A percentile compares a stretch with the other conserved stretches of the same genome.
Evolutionary conservation across 2,888 invertebrate genomes (phyloP).

Genomic region (Andrena bucephala): DNA sequence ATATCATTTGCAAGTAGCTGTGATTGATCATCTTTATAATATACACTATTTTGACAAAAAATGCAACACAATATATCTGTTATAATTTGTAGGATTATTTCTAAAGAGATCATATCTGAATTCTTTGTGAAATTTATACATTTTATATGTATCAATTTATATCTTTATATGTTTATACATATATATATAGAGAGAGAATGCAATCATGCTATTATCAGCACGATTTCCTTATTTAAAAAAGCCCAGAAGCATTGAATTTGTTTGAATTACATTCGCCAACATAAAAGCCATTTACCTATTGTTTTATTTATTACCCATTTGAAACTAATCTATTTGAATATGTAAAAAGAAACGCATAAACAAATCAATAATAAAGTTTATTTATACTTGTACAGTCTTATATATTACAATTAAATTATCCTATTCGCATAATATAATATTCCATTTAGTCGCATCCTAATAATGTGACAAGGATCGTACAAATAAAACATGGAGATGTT

Average conservation of each 20-base stretch:
- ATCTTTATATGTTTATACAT: slow-evolving; percentile 45
- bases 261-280: slow-evolving; percentile 36
- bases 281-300: slow-evolving; percentile 20
- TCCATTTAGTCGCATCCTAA: not conserved
- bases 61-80: slow-evolving; percentile 29
- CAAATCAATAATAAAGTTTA: slow-evolving; percentile 38
- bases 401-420: slow-evolving; percentile 5
- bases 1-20: slow-evolving; percentile 47
- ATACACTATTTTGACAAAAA: slow-evolving; percentile 29
- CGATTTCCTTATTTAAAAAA: slow-evolving; percentile 22
- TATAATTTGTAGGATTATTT: slow-evolving; percentile 23
- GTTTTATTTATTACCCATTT: slow-evolving; percentile 49
- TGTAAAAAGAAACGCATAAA: slow-evolving; percentile 36
- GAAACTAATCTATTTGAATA: slow-evolving; percentile 32
- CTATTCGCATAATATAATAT: not conserved
- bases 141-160: slow-evolving; percentile 51
- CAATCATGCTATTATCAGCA: slow-evolving; percentile 23
- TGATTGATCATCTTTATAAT: slow-evolving; percentile 55
- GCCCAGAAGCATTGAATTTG: slow-evolving; percentile 19
- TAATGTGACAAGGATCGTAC: not conserved
- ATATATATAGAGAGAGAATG: slow-evolving; percentile 16
- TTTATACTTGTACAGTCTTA: slow-evolving; percentile 20
- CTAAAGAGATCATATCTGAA: slow-evolving; percentile 7
- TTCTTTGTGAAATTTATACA: slow-evolving; percentile 30
- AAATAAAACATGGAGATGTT: not conserved